These are phyloP conservation scores for Falcaria lacertinaria DNA, from an alignment of 2,888 invertebrate species.

Conservation along the genomic window DNA sequence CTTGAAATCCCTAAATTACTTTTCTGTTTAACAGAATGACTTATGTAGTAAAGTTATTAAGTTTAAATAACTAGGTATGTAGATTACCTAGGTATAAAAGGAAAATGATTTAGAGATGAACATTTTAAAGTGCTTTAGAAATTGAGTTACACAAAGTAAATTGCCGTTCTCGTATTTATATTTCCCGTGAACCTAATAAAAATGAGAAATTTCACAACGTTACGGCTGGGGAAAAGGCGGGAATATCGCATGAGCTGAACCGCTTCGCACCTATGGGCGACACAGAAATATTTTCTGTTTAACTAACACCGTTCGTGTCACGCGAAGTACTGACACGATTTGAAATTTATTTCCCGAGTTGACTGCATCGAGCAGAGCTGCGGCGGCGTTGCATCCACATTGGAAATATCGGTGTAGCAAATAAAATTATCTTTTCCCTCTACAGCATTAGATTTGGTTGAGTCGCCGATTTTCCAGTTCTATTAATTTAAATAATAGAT, in stretches of 20 bases:
- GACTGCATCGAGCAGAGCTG: conserved; percentile 21
- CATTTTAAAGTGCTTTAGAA: too few species aligned
- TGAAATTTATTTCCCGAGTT: conserved; percentile 59
- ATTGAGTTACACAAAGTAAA: neutral
- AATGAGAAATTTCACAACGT: conserved; percentile 21
- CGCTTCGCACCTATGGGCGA: conserved; percentile 52
- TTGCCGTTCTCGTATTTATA: neutral
- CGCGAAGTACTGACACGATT: conserved; percentile 54
- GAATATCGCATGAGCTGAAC: conserved; percentile 54
- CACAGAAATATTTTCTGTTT: conserved; percentile 68
- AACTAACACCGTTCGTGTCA: conserved; percentile 56
- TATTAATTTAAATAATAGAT: too few species aligned
- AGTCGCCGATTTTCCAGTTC: neutral
- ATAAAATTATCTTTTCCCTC: neutral
- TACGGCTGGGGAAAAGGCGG: conserved; percentile 23
- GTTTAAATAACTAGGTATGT: neutral
- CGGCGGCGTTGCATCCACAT: conserved; percentile 25
- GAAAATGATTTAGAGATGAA: neutral
- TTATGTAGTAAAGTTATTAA: neutral
- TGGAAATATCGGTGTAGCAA: conserved; percentile 9
- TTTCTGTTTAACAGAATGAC: neutral
- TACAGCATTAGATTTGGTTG: neutral
- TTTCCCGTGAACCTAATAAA: conserved; percentile 18
- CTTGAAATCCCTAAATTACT: neutral
- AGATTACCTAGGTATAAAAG: neutral